Conservation (phyloP, 1,140 invertebrate genomes). For the Aricia agestis region DNA sequence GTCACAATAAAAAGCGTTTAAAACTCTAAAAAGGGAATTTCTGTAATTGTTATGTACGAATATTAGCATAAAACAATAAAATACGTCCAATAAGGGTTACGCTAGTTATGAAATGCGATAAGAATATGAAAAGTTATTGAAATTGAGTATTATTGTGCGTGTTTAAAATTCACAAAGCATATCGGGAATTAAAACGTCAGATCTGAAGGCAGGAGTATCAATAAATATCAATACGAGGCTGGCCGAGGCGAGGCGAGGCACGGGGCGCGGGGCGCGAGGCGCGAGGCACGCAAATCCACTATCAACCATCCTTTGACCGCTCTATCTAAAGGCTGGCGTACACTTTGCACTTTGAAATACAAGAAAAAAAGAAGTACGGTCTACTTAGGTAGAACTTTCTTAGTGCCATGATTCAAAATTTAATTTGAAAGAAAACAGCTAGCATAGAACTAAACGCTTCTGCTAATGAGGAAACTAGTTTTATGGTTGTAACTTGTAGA, state of each 20-base stretch:
- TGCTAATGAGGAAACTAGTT: too few species aligned
- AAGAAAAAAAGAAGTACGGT: too few species aligned
- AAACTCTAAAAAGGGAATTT: neutral
- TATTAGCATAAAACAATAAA: neutral
- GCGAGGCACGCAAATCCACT: slow-evolving; percentile 18
- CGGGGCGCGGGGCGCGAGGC: neutral
- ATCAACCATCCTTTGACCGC: slow-evolving; percentile 22
- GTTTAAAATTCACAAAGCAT: slow-evolving; percentile 17
- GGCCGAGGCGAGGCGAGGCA: neutral
- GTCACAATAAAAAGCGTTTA: neutral
- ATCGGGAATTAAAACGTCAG: slow-evolving; percentile 17
- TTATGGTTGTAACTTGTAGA: too few species aligned
- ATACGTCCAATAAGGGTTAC: neutral
- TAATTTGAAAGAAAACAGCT: too few species aligned
- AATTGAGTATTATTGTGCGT: slow-evolving; percentile 18
- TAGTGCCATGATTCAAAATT: too few species aligned
- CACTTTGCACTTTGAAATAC: neutral
- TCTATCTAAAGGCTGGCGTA: slow-evolving; percentile 18
- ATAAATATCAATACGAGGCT: slow-evolving; percentile 20
- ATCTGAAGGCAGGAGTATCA: slow-evolving; percentile 14
- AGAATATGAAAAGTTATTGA: slow-evolving; percentile 15
- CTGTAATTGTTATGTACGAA: neutral
- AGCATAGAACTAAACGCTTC: too few species aligned
- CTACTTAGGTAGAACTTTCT: too few species aligned
- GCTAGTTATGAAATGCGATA: neutral